phyloP scores from a whole-genome alignment of 2,888 invertebrate genomes.

The Orthosia gracilis region DNA sequence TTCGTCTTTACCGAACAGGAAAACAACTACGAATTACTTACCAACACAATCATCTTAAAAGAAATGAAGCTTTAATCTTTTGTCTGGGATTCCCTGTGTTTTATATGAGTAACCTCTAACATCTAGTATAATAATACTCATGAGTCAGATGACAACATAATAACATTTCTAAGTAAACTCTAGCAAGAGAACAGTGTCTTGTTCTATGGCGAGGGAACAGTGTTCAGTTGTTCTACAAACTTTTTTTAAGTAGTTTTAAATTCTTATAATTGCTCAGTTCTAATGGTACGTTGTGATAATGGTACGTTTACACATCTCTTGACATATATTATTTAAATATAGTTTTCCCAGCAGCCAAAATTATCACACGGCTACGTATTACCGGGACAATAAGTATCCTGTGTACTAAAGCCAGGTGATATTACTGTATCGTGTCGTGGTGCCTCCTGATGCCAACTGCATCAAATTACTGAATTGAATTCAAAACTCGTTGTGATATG shows the following conservation, averaged over 20 bases:
- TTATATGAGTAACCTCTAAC: conserved; percentile 9
- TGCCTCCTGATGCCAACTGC: no score
- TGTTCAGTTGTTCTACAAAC: conserved; percentile 10
- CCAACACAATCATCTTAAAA: not conserved
- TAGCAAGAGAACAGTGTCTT: not conserved
- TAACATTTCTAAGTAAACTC: not conserved
- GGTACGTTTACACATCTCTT: conserved; percentile 15
- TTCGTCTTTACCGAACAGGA: conserved; percentile 27
- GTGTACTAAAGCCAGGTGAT: not conserved
- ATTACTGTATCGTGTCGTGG: no score
- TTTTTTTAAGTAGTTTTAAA: not conserved
- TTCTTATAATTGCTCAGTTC: not conserved
- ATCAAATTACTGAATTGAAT: no score
- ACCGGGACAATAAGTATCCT: not conserved
- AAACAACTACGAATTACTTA: not conserved
- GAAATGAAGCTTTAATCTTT: not conserved
- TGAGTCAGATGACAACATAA: conserved; percentile 9
- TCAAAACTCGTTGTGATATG: no score
- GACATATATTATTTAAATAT: not conserved
- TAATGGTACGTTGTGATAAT: not conserved
- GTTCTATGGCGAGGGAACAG: not conserved
- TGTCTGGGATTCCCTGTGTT: conserved; percentile 32
- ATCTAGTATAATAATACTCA: not conserved
- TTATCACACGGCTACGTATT: not conserved
- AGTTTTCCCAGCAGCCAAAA: not conserved